These are phyloP conservation scores for Tachuris rubrigastra DNA, from an alignment of 2,113 vertebrate genomes.

Conservation along the genomic window DNA sequence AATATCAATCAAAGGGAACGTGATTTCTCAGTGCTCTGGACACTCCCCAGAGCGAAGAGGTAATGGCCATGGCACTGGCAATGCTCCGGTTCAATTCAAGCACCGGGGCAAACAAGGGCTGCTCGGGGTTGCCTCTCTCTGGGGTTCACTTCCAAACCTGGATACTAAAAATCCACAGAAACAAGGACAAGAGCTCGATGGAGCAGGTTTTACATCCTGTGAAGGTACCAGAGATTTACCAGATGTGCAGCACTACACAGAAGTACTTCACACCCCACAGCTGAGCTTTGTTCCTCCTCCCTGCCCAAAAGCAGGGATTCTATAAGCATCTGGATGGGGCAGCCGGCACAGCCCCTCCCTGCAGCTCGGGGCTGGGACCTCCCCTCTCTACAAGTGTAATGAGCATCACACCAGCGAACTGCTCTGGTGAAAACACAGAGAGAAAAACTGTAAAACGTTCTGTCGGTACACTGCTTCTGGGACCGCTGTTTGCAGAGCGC, in stretches of 20 bases:
- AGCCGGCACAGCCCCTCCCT: not conserved
- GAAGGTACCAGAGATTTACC: too few relatives aligned
- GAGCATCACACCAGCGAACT: not conserved
- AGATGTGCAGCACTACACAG: rapidly evolving
- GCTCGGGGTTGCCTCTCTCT: rapidly evolving
- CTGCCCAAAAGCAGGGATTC: rapidly evolving
- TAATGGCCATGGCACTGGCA: rapidly evolving
- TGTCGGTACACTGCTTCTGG: rapidly evolving
- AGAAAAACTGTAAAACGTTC: rapidly evolving
- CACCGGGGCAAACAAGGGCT: rapidly evolving
- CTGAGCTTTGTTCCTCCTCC: rapidly evolving
- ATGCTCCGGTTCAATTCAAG: rapidly evolving
- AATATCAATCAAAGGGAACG: rapidly evolving
- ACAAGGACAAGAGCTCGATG: rapidly evolving
- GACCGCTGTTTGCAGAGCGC: rapidly evolving
- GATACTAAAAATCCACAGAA: rapidly evolving
- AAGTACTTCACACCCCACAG: not conserved
- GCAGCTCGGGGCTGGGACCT: not conserved
- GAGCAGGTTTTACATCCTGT: rapidly evolving
- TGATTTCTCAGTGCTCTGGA: rapidly evolving
- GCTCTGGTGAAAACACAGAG: rapidly evolving
- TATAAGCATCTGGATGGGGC: rapidly evolving
- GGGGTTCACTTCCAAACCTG: rapidly evolving
- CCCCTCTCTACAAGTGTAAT: rapidly evolving
- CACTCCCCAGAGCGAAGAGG: not conserved